Conservation (phyloP, 37 sponge, comb jelly and placozoan genomes). For the Halisarca cf. caerulea region DNA sequence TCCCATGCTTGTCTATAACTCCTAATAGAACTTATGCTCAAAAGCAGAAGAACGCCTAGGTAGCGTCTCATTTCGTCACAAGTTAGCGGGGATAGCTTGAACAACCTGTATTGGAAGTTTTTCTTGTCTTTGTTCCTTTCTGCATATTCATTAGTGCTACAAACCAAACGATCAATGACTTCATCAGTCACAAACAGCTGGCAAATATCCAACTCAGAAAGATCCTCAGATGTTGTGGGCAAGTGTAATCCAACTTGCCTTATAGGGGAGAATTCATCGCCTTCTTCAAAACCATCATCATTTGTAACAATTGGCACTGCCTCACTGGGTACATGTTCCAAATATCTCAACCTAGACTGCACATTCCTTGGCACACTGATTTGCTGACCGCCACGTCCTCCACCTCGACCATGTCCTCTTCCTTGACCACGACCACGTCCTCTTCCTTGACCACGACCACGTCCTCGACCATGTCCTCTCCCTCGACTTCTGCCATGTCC, state of each 20-base stretch:
- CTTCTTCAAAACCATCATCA: neutral
- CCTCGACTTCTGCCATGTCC: neutral
- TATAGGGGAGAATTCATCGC: neutral
- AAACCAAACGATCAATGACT: neutral
- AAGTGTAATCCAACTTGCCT: neutral
- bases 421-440: neutral
- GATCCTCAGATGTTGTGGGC: neutral
- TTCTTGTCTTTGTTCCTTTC: neutral
- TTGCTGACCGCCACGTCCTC: neutral
- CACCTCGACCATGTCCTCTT: neutral
- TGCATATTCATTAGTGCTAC: conserved; percentile 16
- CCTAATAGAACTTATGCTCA: conserved; percentile 4
- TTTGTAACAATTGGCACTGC: neutral
- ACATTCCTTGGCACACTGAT: neutral
- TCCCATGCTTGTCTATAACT: neutral
- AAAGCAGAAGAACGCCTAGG: neutral
- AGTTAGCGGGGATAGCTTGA: neutral
- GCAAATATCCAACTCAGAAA: neutral
- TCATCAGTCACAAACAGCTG: neutral
- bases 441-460: neutral
- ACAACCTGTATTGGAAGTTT: neutral
- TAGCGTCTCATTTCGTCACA: conserved; percentile 9
- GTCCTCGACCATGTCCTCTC: neutral
- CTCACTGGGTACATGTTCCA: neutral
- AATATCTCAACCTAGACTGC: neutral